Conservation (phyloP, 2,888 invertebrate species). For the Rotaria socialis region DNA sequence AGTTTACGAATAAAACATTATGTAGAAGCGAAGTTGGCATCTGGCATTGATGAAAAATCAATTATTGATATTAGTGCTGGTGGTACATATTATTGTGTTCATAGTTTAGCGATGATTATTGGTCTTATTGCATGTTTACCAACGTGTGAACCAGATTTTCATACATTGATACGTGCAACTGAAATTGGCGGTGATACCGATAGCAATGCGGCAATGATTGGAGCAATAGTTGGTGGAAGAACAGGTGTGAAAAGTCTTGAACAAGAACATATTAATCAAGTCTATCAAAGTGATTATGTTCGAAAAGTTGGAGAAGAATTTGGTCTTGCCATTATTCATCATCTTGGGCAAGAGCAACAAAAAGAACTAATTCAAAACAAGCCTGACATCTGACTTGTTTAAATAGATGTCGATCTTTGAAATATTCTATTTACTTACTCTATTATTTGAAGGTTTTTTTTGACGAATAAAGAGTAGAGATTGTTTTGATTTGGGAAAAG, state of each 20-base stretch:
- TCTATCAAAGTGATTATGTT: background rate
- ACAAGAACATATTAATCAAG: background rate
- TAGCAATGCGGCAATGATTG: conserved; percentile 13
- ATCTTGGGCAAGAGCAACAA: too few species aligned
- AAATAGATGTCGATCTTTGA: background rate
- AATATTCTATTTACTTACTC: background rate
- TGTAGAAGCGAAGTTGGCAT: background rate
- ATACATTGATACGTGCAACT: background rate
- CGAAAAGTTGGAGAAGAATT: background rate
- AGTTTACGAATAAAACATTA: background rate
- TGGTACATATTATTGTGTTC: background rate
- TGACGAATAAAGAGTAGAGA: background rate
- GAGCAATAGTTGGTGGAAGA: background rate
- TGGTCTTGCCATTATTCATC: background rate
- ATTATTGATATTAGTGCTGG: conserved; percentile 26
- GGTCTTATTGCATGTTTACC: conserved; percentile 23
- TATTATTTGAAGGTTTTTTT: background rate
- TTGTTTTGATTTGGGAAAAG: too few species aligned
- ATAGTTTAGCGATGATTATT: conserved; percentile 14
- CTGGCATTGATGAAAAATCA: background rate
- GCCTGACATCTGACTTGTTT: background rate
- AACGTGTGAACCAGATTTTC: background rate
- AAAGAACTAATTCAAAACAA: background rate
- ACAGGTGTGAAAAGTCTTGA: background rate
- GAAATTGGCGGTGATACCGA: conserved; percentile 22